Evolutionary conservation across 2,797 vertebrate species (phyloP), one percentile per base, ranked within the genome.

Genomic region (Presbytis comata): DNA sequence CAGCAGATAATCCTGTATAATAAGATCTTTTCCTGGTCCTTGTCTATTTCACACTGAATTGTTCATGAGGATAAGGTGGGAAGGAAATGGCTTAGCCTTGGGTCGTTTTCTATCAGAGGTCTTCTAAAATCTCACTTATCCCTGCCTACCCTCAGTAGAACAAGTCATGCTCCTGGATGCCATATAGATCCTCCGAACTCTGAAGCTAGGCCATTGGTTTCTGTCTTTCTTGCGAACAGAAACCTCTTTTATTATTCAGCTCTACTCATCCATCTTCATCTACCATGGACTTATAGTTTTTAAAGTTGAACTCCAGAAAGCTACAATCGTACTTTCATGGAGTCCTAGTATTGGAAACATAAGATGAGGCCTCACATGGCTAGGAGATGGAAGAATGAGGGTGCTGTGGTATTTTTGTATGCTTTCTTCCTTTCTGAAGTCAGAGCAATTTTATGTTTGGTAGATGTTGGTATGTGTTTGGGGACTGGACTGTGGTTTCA

Each of bases 11-110:
- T 95, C 91, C 36, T 7, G 19, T 59, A 33, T 33, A 87, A 84
- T 50, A 74, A 74, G 70, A 88, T 78, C 22, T 39, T 90, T 93
- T 57, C 91, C 64, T 87, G 87, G 28, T 44, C 39, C 46, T 97
- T 80, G n/a, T 89, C 57, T 10, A 8, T 61, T 81, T 93, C 9
- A 59, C 39, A 28, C 46, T 72, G n/a, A 80, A 24, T 64, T 90
- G 59, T 59, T 87, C 10, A 2, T 48, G 50, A 80, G 91, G 57
- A 41, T 30, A 46, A 90, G 7, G 59, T 57, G 10, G 57, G 39
- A n/a, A 48, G 26, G 21, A 46, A 86, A 36, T 64, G 8, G 10
- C 85, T n/a, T 57, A 53, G 39, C 26, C 13, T 53, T 81, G 21
- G 4, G 7, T 26, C 82, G 5, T n/a, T 88, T 83, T 89, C 72